Evolutionary conservation across 2,888 invertebrate genomes (phyloP), one percentile per base, ranked within the genome.

Genomic region (Perizoma affinitatum): DNA sequence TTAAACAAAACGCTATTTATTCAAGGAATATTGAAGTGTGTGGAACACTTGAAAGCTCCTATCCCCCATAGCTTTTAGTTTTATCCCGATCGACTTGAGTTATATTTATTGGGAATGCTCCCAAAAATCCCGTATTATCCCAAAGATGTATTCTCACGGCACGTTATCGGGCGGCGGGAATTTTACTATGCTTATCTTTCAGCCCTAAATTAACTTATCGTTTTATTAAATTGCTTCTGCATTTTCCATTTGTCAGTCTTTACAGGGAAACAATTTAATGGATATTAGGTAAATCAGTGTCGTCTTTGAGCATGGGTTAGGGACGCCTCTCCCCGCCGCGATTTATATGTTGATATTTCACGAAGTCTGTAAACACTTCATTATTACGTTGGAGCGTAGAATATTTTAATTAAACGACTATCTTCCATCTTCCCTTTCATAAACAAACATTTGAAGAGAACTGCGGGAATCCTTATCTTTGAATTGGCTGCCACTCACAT

Each of bases 121-220:
- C 72, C 67, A 70, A 78, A 76, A 79, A 76, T 78, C 78, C 74
- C 66, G 67, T 74, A 79, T 79, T 80, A 84, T 79, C 75, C 82
- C 66, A 68, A 68, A 72, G 74, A 78, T 72, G 76, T 79, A 81
- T 86, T 86, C 85, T 84, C 86, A 84, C 84, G 83, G 70, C 73
- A 71, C 74, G 78, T 88, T 90, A 89, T 90, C 89, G n/a, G n/a
- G n/a, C n/a, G 75, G 72, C 66, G 75, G 79, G 84, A 80, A 83
- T 84, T 84, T 73, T 71, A 72, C 85, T 82, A 80, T 74, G 69
- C 82, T 85, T 88, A 89, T 88, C 87, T 87, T 80, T 84, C 80
- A 68, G 54, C n/a, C 10, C 41, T 45, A 44, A 42, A 42, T n/a
- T 42, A 42, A 42, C 42, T 42, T 42, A 42, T 1, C 5, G 42